Evolutionary conservation across 2,888 invertebrate genomes (phyloP), one percentile per base, ranked within the genome.

Genomic region (Sialis fuliginosa): DNA sequence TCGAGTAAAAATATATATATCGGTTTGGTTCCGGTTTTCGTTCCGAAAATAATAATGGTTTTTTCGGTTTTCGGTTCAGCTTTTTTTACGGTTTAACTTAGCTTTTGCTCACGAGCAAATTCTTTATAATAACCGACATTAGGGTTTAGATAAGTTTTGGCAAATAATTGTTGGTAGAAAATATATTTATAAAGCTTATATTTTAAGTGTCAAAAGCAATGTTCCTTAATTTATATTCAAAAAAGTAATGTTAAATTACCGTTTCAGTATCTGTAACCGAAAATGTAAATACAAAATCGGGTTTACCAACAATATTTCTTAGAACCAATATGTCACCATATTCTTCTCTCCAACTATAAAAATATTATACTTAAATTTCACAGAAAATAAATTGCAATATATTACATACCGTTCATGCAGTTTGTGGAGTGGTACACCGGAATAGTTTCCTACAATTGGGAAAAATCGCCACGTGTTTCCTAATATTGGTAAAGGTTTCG

Each of bases 221-320:
- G 22, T 22, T 22, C 4, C 22, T 22, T 22, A 22, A 22, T 22
- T 4, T 22, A 4, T 22, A 22, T 22, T 22, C 22, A 22, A 22
- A 22, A 22, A 22, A 22, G 22, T 22, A 2, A 4, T 30, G 32
- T 8, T 34, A 39, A 42, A 50, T 43, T 48, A 58, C 56, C 44
- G 46, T 61, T 53, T 67, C 64, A 39, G 72, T 64, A 53, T 71
- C 69, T n/a, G 69, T 65, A 1, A 71, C 68, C 55, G 69, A 63
- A 52, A 69, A 72, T 4, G 65, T 51, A 8, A 68, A 53, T 1
- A 72, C 60, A n/a, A 68, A 53, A 51, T 62, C 57, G 0, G 50
- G 46, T 43, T 58, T 58, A 6, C 61, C 62, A 49, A 60, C 53
- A 33, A 69, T 48, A 4, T 66, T 67, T n/a, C 62, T 63, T 6